Conservation (phyloP, 2,113 vertebrate genomes). For the Chaetodon auriga region DNA sequence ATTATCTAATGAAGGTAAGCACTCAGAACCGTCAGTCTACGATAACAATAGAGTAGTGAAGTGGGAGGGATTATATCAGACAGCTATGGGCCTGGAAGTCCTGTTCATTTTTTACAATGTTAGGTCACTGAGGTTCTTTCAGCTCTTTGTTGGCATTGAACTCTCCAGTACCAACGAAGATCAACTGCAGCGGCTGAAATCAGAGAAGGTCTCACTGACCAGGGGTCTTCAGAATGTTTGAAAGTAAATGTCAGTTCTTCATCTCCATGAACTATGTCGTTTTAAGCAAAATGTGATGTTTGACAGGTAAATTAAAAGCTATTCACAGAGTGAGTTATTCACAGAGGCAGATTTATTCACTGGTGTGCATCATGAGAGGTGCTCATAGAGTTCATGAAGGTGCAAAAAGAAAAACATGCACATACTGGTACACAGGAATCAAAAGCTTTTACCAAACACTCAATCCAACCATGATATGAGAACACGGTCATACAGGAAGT, state of each 20-base stretch:
- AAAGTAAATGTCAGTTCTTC: neutral
- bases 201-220: neutral
- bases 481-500: neutral
- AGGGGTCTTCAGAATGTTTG: neutral
- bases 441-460: too few relatives aligned
- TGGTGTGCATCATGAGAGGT: neutral
- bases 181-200: neutral
- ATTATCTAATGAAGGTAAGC: slow-evolving; percentile 74
- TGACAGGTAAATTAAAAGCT: neutral
- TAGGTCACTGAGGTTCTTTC: neutral
- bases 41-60: slow-evolving; percentile 39
- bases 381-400: neutral
- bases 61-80: slow-evolving; percentile 52
- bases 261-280: neutral
- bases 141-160: neutral
- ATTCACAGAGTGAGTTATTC: neutral
- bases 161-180: neutral
- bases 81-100: slow-evolving; percentile 4
- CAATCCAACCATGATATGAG: neutral
- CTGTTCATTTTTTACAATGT: neutral
- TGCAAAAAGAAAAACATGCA: neutral
- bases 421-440: too few relatives aligned
- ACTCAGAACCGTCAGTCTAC: slow-evolving; percentile 38
- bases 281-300: neutral
- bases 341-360: neutral